These are phyloP conservation scores for Melolontha melolontha DNA, from an alignment of 2,888 invertebrate genomes.

Conservation along the genomic window DNA sequence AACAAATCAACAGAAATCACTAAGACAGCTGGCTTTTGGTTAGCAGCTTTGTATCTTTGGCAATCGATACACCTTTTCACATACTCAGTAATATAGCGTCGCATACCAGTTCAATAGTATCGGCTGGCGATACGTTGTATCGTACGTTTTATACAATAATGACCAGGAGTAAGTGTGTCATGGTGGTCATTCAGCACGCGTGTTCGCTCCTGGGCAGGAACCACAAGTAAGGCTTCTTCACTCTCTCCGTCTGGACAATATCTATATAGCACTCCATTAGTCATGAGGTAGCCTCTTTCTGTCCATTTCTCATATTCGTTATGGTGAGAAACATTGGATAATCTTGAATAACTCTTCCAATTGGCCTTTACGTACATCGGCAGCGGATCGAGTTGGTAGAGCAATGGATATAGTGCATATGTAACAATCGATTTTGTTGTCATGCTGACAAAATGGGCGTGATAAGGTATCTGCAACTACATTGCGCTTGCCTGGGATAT, in stretches of 20 bases:
- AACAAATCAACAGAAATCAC: conserved; percentile 56
- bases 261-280: conserved; percentile 41
- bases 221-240: conserved; percentile 40
- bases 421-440: neutral
- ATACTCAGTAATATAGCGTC: conserved; percentile 50
- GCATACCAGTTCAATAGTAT: conserved; percentile 54
- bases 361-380: conserved; percentile 38
- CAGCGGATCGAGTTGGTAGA: conserved; percentile 14
- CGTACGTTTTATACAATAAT: conserved; percentile 42
- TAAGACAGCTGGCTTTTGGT: conserved; percentile 57
- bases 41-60: conserved; percentile 55
- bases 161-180: conserved; percentile 43
- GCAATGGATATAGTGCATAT: neutral
- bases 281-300: conserved; percentile 40
- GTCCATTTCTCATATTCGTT: no score
- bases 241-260: conserved; percentile 38
- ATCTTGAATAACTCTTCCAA: conserved; percentile 40
- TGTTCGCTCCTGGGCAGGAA: conserved; percentile 18
- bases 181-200: conserved; percentile 40
- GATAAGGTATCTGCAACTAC: conserved; percentile 60
- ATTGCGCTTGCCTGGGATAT: conserved; percentile 59
- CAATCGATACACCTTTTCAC: conserved; percentile 53
- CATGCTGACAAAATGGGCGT: conserved; percentile 51
- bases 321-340: conserved; percentile 9
- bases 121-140: conserved; percentile 27